phyloP scores from a whole-genome alignment of 2,113 vertebrate genomes.

The Chionomys nivalis region DNA sequence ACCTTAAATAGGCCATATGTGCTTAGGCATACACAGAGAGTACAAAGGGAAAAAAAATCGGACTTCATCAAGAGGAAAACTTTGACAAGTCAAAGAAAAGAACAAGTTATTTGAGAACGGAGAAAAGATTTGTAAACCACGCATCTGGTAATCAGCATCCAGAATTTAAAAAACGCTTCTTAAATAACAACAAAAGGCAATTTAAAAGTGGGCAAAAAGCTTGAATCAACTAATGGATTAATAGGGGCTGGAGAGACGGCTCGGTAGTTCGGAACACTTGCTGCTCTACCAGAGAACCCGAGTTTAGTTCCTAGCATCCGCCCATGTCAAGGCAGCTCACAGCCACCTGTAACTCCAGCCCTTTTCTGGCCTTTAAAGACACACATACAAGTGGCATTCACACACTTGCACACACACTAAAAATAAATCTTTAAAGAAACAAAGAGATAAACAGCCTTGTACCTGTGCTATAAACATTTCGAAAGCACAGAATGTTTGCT shows the following conservation, averaged over 20 bases:
- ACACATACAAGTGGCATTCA: not conserved
- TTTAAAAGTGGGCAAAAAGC: not conserved
- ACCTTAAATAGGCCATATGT: not conserved
- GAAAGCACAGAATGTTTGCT: not conserved
- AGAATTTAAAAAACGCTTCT: not conserved
- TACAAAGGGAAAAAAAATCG: not conserved
- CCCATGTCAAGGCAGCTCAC: not conserved
- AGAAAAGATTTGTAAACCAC: conserved; percentile 42
- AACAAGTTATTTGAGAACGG: not conserved
- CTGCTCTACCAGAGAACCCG: not conserved
- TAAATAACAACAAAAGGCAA: not conserved
- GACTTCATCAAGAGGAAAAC: conserved; percentile 14
- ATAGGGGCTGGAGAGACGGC: not conserved
- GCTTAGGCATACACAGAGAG: conserved; percentile 43
- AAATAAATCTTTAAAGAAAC: not conserved
- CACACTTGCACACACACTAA: not conserved
- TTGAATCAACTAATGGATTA: not conserved
- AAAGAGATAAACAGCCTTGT: not conserved
- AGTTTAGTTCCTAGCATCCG: not conserved
- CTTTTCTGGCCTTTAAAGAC: not conserved
- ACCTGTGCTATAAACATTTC: not conserved
- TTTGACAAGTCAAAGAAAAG: conserved; percentile 20
- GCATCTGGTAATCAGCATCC: not conserved
- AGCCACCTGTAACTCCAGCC: not conserved
- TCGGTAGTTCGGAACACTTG: not conserved